Evolutionary conservation across 2,797 vertebrate genomes (phyloP).

Genomic region (Enteromius anoplus): DNA sequence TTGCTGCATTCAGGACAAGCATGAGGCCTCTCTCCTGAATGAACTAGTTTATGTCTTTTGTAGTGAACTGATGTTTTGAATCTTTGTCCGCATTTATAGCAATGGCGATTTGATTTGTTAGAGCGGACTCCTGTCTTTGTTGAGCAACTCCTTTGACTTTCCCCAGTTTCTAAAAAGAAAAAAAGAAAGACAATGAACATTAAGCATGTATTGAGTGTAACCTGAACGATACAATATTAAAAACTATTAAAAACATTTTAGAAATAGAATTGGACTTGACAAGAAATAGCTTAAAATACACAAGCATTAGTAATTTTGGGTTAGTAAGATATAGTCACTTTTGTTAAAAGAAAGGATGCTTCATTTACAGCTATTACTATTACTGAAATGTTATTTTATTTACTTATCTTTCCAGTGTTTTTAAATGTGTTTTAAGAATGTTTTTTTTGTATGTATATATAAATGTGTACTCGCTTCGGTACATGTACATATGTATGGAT

Average conservation of each 20-base stretch:
- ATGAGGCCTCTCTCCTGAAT: slow-evolving; percentile 29
- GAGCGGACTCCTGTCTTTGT: slow-evolving; percentile 4
- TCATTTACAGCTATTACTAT: not conserved
- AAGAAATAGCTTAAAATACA: not conserved
- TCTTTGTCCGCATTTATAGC: slow-evolving; percentile 18
- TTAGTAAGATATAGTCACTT: not conserved
- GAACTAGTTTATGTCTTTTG: slow-evolving; percentile 34
- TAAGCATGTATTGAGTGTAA: not conserved
- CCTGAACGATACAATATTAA: not conserved
- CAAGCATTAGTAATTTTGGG: not conserved
- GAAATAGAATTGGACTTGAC: not conserved
- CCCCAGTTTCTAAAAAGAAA: slow-evolving; percentile 12
- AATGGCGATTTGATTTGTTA: not conserved
- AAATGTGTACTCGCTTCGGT: not conserved
- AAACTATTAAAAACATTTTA: no score
- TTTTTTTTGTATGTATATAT: not conserved
- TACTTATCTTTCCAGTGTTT: not conserved
- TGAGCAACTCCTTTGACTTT: not conserved
- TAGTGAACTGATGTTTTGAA: slow-evolving; percentile 34
- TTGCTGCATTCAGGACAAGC: slow-evolving; percentile 34
- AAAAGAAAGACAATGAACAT: not conserved
- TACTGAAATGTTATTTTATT: not conserved
- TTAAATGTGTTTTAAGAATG: not conserved
- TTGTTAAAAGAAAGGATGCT: not conserved
- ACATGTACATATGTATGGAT: not conserved